Evolutionary conservation across 2,888 invertebrate species (phyloP), one percentile per base, ranked within the genome.

Genomic region (Plebejus argus): DNA sequence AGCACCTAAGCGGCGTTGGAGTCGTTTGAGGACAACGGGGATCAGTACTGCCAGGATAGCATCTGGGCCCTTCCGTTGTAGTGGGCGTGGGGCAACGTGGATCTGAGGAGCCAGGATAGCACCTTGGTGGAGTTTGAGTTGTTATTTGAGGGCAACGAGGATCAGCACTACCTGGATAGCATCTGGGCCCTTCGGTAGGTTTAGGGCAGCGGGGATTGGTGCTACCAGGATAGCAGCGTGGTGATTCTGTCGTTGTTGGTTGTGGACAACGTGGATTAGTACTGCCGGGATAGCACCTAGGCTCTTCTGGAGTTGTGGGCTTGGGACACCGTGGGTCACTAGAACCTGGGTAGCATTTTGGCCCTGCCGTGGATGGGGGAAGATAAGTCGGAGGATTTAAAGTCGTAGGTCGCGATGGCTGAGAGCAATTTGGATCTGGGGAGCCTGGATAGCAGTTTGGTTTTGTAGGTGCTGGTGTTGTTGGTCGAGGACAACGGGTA

Each of bases 381-480:
- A 45, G 45, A 10, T 45, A 45, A 45, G 45, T 45, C 45, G 45
- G 45, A 10, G 45, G 45, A 45, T 45, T 20, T 4, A 33, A 81
- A 5, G 81, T 82, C 3, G 83, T 82, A 58, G 58, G 58, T 15
- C 45, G 0, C 5, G 56, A 56, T 0, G 82, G 81, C 71, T 81
- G 80, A 39, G 86, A 85, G 78, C 90, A 91, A 7, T 90, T 83
- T 0, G 89, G 88, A 82, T 93, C 91, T 18, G 83, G 84, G 15
- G 86, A 86, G 45, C 88, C 89, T 39, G 87, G 86, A 78, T 80
- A 85, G 39, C 86, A 85, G 0, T 78, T 78, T 5, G 81, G 83
- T 12, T n/a, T 56, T 18, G 56, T 18, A 5, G 79, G 79, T 3
- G 78, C 80, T 6, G 83, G 83, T 6, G 85, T 83, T 2, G 85